A percentile compares a stretch with the other conserved stretches of the same genome.
These are phyloP conservation scores for Hydraecia micacea DNA, from an alignment of 2,888 invertebrate species.

Conservation along the genomic window DNA sequence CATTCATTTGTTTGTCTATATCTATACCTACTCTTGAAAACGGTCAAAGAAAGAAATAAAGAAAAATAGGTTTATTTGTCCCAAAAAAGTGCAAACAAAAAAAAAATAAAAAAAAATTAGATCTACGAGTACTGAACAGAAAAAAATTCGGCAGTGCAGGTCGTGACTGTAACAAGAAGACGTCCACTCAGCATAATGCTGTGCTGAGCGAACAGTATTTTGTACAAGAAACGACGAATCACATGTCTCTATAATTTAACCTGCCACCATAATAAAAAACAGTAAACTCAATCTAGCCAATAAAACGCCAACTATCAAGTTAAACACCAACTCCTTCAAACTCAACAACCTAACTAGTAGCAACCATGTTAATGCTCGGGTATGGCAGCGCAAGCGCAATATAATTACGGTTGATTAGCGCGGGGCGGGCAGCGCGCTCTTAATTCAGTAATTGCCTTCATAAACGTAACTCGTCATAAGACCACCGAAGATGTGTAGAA, in stretches of 20 bases:
- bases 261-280: neutral
- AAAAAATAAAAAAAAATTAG: no score
- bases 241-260: neutral
- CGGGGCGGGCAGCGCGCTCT: conserved; percentile 75
- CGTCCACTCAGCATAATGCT: no score
- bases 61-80: no score
- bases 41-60: no score
- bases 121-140: no score
- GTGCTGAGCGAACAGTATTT: neutral
- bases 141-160: no score
- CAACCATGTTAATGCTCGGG: conserved; percentile 30
- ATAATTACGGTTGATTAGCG: conserved; percentile 85
- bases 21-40: neutral
- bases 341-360: neutral
- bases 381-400: conserved; percentile 80
- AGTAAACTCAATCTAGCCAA: neutral
- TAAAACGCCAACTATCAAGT: neutral
- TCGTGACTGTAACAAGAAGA: no score
- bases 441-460: conserved; percentile 84
- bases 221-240: neutral
- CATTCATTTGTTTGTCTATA: no score
- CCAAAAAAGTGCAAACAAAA: no score
- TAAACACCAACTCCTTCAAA: conserved; percentile 11
- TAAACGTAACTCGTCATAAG: conserved; percentile 62
- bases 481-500: conserved; percentile 50